These are phyloP conservation scores for Reinhardtius hippoglossoides DNA, from an alignment of 2,113 vertebrate species.

Conservation along the genomic window DNA sequence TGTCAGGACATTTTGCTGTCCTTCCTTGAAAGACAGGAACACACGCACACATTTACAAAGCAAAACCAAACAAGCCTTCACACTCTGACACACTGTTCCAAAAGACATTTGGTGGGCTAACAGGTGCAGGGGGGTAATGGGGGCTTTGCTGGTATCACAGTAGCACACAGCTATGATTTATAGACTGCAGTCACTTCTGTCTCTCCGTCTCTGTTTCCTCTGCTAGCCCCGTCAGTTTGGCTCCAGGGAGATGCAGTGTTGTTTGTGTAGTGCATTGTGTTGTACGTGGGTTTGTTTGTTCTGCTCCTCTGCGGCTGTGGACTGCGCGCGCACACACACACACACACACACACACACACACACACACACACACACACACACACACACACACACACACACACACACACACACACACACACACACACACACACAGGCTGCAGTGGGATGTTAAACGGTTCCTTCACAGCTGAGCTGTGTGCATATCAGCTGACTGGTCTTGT, in stretches of 20 bases:
- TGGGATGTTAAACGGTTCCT: slow-evolving; percentile 31
- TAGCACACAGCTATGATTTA: slow-evolving; percentile 62
- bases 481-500: slow-evolving; percentile 47
- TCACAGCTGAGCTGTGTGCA: slow-evolving; percentile 34
- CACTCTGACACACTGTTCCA: slow-evolving; percentile 5
- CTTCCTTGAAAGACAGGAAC: background rate
- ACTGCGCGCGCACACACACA: slow-evolving; percentile 16
- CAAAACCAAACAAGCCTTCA: background rate
- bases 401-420: slow-evolving; percentile 12
- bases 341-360: slow-evolving; percentile 11
- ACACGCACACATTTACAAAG: background rate
- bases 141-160: slow-evolving; percentile 33
- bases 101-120: slow-evolving; percentile 39
- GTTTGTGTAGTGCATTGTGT: slow-evolving; percentile 61
- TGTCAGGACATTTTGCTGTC: slow-evolving; percentile 13
- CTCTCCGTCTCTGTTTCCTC: slow-evolving; percentile 30
- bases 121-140: slow-evolving; percentile 55
- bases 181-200: slow-evolving; percentile 53
- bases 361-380: slow-evolving; percentile 19
- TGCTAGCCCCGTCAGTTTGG: slow-evolving; percentile 51
- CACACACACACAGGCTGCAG: slow-evolving; percentile 22
- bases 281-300: slow-evolving; percentile 57
- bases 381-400: slow-evolving; percentile 11
- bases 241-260: slow-evolving; percentile 48
- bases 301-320: slow-evolving; percentile 40